A percentile compares a stretch with the other conserved stretches of the same genome.
Conservation (phyloP, 2,113 vertebrate species). For the Damaliscus lunatus region DNA sequence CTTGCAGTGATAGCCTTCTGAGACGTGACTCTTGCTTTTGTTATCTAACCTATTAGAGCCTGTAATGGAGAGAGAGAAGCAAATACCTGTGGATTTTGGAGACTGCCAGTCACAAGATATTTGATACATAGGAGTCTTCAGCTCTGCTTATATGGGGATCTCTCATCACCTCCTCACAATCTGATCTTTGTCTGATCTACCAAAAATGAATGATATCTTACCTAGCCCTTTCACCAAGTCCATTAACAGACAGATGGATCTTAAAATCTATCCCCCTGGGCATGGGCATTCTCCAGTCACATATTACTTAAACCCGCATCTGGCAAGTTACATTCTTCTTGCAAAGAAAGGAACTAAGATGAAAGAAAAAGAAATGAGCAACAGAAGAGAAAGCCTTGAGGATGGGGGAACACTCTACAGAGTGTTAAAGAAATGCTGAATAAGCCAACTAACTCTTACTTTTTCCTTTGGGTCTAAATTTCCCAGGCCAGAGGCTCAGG, state of each 20-base stretch:
- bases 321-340: constrained; percentile 27
- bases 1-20: neutral
- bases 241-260: constrained; percentile 57
- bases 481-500: neutral
- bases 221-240: constrained; percentile 57
- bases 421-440: neutral
- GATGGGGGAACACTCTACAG: neutral
- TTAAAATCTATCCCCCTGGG: constrained; percentile 42
- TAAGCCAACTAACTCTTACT: neutral
- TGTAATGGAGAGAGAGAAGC: constrained; percentile 11
- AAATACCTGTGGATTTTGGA: constrained; percentile 47
- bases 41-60: constrained; percentile 47
- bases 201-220: constrained; percentile 48
- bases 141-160: constrained; percentile 23
- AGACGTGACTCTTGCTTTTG: constrained; percentile 44
- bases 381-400: neutral
- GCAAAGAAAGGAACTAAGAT: neutral
- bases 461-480: neutral
- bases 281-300: constrained; percentile 9
- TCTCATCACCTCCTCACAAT: constrained; percentile 66
- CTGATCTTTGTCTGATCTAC: constrained; percentile 52
- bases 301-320: neutral
- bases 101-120: constrained; percentile 46
- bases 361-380: neutral
- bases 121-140: constrained; percentile 35